Base-by-base conservation (phyloP, 2,797 vertebrate species). In the Martes flavigula region DNA sequence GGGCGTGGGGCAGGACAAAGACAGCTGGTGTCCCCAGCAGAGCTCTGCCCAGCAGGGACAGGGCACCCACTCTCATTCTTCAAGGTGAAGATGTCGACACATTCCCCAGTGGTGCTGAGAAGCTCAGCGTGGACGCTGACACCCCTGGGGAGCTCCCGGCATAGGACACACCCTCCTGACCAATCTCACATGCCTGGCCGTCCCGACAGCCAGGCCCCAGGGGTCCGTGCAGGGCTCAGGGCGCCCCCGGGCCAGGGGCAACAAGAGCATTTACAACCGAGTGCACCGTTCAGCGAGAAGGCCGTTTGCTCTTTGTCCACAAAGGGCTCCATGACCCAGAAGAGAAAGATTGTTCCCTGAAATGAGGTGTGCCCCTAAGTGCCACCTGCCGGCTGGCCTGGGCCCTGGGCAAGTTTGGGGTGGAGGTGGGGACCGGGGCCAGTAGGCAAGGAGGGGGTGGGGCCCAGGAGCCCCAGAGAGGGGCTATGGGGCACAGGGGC, bases 401-500 rank as follows among this genome's bases (percentile, higher is more conserved):
- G 6, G 20, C 6, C 66, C 54, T 43, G 43, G 38, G 51, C 1
- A 25, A 56, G 48, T 23, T 3, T 2, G 27, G 8, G 77, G 20
- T 13, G 2, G 35, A 12, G 11, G 23, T 23, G 60, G 32, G 27
- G 62, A 14, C 5, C 1, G 2, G 12, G 20, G 51, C 51, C 51
- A 51, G 51, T 5, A 51, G 51, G 51, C 51, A 51, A 51, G 51
- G 51, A 51, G 5, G 35, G 18, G 7, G 32, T 35, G 75, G 32
- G 27, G 43, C 8, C 5, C 2, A 1, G 12, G 27, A 46, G 27
- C 20, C 51, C 27, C 88, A 56, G 10, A 43, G 9, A 30, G 32
- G 35, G 30, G 54, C 40, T 1, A 0, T 0, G 1, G 78, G 0
- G 4, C 30, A 9, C 1, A 4, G 1, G 14, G 40, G 51, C 51